Evolutionary conservation across 2,797 vertebrate genomes (phyloP).

Genomic region (Pangasius mekongensis): DNA sequence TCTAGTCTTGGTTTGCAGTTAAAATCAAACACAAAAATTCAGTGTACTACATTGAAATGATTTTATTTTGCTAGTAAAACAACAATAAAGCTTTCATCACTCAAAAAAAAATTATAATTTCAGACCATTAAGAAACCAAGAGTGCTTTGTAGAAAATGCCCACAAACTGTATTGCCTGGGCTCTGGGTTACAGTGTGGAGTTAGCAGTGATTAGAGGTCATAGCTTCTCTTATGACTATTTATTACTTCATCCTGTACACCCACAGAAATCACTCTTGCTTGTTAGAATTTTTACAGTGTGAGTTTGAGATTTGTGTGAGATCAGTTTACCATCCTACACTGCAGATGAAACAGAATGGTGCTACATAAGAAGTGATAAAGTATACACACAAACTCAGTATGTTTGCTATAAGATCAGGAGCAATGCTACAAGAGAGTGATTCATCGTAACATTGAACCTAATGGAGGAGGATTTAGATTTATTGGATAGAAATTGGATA

Average conservation of each 20-base stretch:
- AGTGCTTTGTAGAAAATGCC: neutral
- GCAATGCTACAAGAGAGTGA: conserved; percentile 36
- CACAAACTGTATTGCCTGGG: neutral
- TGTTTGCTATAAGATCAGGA: conserved; percentile 36
- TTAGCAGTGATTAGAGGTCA: neutral
- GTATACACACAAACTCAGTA: conserved; percentile 7
- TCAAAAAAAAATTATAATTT: neutral
- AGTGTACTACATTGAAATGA: neutral
- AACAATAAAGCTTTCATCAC: neutral
- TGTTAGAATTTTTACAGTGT: neutral
- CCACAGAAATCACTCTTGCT: neutral
- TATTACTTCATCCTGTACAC: neutral
- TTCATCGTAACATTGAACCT: conserved; percentile 35
- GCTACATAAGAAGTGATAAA: conserved; percentile 11
- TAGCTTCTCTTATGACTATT: neutral
- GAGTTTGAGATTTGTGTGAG: neutral
- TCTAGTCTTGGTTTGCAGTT: neutral
- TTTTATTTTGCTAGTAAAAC: neutral
- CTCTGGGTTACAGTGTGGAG: neutral
- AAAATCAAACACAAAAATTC: neutral
- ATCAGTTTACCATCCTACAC: neutral
- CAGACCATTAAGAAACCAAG: neutral
- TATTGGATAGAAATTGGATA: conserved; percentile 45
- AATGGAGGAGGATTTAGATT: conserved; percentile 40
- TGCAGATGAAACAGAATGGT: neutral